A percentile compares a stretch with the other conserved stretches of the same genome.
Conservation (phyloP, 2,113 vertebrate species). For the Podilymbus podiceps region DNA sequence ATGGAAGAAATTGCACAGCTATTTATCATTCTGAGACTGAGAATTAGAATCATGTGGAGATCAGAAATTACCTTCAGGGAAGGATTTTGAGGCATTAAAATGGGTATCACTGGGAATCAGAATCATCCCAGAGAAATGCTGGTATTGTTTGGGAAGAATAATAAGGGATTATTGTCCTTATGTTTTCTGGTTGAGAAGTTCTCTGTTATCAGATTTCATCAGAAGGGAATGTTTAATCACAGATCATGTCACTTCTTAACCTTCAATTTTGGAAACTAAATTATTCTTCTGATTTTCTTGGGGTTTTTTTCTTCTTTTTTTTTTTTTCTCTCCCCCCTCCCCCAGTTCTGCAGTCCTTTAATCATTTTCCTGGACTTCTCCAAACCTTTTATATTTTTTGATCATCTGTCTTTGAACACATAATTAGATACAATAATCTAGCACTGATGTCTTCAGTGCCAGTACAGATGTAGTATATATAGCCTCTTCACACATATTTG, state of each 20-base stretch:
- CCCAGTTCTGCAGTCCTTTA: background rate
- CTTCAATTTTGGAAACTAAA: background rate
- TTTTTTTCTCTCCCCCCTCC: no score
- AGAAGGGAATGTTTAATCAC: background rate
- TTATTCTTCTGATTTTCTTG: background rate
- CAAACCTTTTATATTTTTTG: background rate
- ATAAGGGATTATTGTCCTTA: background rate
- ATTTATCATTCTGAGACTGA: background rate
- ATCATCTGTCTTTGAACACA: background rate
- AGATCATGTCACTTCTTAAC: background rate
- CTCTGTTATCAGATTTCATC: background rate
- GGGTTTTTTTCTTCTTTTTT: no score
- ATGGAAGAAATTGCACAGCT: background rate
- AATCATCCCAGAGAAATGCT: background rate
- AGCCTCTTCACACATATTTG: background rate
- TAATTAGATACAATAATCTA: background rate
- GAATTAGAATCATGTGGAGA: slow-evolving; percentile 20
- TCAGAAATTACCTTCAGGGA: slow-evolving; percentile 21
- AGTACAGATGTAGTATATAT: background rate
- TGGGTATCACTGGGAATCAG: background rate
- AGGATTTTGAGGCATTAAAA: slow-evolving; percentile 11
- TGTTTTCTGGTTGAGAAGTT: background rate
- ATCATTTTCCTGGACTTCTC: background rate
- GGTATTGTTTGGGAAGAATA: background rate
- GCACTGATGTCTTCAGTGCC: background rate